These are phyloP conservation scores for Drosophila repleta DNA, from an alignment of 1,140 invertebrate species.

Conservation along the genomic window DNA sequence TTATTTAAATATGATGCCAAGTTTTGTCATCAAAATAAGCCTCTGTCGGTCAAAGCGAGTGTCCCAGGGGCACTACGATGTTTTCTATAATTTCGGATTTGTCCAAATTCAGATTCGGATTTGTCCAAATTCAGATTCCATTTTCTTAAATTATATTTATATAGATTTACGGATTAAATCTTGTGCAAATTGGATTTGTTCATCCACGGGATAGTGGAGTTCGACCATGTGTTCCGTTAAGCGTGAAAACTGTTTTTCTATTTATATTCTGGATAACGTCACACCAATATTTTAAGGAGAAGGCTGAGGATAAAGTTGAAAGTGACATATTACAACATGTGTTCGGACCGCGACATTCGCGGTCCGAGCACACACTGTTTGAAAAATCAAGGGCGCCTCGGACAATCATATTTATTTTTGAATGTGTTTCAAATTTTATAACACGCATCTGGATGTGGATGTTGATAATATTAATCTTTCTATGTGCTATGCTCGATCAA, in stretches of 20 bases:
- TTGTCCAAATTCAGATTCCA: too few relatives aligned
- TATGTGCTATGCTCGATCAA: constrained; percentile 94
- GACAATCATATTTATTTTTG: constrained; percentile 87
- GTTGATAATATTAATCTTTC: constrained; percentile 95
- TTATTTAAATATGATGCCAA: too few relatives aligned
- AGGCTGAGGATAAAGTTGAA: constrained; percentile 85
- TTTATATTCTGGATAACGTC: constrained; percentile 98
- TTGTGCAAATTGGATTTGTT: constrained; percentile 93
- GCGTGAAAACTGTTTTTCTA: constrained; percentile 94
- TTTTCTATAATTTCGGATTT: too few relatives aligned
- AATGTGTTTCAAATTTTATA: constrained; percentile 88
- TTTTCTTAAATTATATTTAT: too few relatives aligned
- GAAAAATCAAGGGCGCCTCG: constrained; percentile 68
- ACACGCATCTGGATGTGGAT: constrained; percentile 98
- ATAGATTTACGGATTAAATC: constrained; percentile 86
- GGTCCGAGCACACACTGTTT: constrained; percentile 85
- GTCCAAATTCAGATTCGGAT: too few relatives aligned
- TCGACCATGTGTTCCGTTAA: constrained; percentile 89
- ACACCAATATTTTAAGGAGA: constrained; percentile 94
- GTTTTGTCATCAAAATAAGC: too few relatives aligned
- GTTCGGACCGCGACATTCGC: constrained; percentile 87
- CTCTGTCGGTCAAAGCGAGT: too few relatives aligned
- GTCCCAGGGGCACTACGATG: too few relatives aligned
- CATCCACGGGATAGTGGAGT: constrained; percentile 85
- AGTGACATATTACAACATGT: constrained; percentile 88